Evolutionary conservation across 1,140 invertebrate genomes (phyloP).

Genomic region (Neodiprion lecontei): DNA sequence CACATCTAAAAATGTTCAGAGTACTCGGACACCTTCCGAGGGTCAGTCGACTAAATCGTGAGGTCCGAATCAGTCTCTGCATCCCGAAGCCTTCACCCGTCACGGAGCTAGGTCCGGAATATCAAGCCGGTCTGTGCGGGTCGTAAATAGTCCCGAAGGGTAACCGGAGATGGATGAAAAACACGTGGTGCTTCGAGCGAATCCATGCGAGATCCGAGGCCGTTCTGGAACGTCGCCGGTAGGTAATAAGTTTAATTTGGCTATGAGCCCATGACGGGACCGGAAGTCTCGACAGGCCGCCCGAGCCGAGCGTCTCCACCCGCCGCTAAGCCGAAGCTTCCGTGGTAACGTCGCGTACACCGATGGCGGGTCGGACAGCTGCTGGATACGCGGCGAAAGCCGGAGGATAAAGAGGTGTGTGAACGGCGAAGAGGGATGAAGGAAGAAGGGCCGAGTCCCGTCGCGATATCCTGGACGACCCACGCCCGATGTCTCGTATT

Average conservation of each 20-base stretch:
- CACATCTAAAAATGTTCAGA: too few species aligned
- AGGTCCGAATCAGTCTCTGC: too few species aligned
- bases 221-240: neutral
- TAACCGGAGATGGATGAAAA: neutral
- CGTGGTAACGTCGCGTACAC: neutral
- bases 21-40: too few species aligned
- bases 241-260: conserved; percentile 5
- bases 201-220: neutral
- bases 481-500: neutral
- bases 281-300: neutral
- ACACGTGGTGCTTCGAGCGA: neutral
- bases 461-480: neutral
- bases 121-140: too few species aligned
- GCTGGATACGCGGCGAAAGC: neutral
- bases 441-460: neutral
- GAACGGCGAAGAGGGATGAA: too few species aligned
- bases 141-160: too few species aligned
- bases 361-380: neutral
- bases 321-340: neutral
- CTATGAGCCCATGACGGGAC: neutral
- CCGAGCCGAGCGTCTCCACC: neutral
- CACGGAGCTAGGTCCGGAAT: too few species aligned
- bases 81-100: too few species aligned
- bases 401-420: neutral
- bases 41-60: too few species aligned